Conservation (phyloP, 30 jellyfish, hydroid and myxozoan genomes). For the Hydractinia symbiolongicarpus region DNA sequence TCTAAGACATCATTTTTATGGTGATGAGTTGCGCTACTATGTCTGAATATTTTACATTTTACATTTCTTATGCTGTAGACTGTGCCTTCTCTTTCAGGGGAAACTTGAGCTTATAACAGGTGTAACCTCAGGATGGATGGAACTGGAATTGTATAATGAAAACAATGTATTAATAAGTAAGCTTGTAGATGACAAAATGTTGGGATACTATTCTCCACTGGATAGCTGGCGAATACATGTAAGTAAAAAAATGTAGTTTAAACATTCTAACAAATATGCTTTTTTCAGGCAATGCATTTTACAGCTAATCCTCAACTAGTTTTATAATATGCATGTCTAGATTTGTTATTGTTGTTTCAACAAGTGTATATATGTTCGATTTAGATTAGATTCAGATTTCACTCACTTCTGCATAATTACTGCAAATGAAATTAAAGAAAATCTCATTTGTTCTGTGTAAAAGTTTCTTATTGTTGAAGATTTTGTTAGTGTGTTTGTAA, state of each 20-base stretch:
- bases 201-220: slow-evolving; percentile 43
- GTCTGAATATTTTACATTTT: too few species aligned
- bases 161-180: slow-evolving; percentile 36
- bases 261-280: neutral
- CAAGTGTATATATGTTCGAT: too few species aligned
- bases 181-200: slow-evolving; percentile 53
- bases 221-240: slow-evolving; percentile 80
- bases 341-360: too few species aligned
- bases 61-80: too few species aligned
- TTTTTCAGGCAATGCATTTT: too few species aligned
- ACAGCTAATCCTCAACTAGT: too few species aligned
- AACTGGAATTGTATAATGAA: slow-evolving; percentile 58
- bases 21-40: too few species aligned
- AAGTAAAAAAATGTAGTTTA: slow-evolving; percentile 26
- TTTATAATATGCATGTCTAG: too few species aligned
- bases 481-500: neutral
- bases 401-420: neutral
- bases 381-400: too few species aligned
- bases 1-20: too few species aligned
- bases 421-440: neutral
- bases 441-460: neutral
- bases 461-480: neutral
- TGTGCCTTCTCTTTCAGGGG: slow-evolving; percentile 48
- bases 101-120: slow-evolving; percentile 92
- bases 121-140: slow-evolving; percentile 50